Base-by-base conservation (phyloP, 2,113 vertebrate genomes). In the Rhagologus leucostigma region DNA sequence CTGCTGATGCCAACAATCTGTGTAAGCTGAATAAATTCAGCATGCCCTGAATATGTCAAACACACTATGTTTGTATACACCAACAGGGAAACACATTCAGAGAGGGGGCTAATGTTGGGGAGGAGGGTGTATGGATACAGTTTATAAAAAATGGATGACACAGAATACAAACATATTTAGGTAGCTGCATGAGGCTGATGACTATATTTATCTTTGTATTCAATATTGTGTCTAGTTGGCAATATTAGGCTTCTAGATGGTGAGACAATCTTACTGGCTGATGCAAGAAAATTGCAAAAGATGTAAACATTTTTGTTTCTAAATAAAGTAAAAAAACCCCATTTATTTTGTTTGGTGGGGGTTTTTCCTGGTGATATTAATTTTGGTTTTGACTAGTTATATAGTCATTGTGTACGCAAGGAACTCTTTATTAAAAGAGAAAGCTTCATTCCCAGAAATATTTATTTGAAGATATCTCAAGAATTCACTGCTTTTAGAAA, bases 1-100 rank as follows among this genome's bases (percentile, higher is more conserved):
- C 10, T 93, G 59, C 26, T 80, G 67, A 88, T 90, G 88, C 33
- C 76, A 95, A 52, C 33, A 85, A 53, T 88, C 78, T 93, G 70
- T 65, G 20, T 26, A 76, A 83, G 7, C 0, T 74, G 52, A 89
- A 74, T 78, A 93, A 92, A 88, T 93, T 55, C 37, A 86, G 4
- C 30, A 70, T 88, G 92, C 21, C 90, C 88, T 90, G 21, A 92
- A 92, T 96, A 93, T 84, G 88, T 94, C 95, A 94, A 93, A 74
- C 49, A 69, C 6, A 11, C 14, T 56, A 12, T 50, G 44, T 78
- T 85, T 62, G 57, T 74, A 55, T 8, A 84, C 35, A 90, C 8
- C 32, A 79, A 19, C 20, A 75, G 41, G 64, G 13, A 39, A 80
- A 46, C 19, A 86, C 9, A 42, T 23, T 33, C 47, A 42, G 41